These are phyloP conservation scores for Acrocephalus arundinaceus DNA, from an alignment of 2,113 vertebrate species.

Conservation along the genomic window DNA sequence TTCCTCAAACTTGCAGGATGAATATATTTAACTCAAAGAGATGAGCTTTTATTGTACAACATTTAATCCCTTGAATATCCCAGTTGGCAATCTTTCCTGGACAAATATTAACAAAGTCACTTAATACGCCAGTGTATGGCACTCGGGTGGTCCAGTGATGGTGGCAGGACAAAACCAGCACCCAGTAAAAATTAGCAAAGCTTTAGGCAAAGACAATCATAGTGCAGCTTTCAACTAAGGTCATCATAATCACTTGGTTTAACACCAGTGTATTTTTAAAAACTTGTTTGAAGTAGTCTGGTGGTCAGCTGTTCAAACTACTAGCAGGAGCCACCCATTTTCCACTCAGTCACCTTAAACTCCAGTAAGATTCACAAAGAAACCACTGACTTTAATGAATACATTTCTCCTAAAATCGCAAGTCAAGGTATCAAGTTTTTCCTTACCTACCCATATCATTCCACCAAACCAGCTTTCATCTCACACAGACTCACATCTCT, in stretches of 20 bases:
- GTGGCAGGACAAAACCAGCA: not conserved
- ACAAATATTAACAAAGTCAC: not conserved
- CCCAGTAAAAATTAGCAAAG: not conserved
- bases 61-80: not conserved
- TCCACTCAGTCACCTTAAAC: not conserved
- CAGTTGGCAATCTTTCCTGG: not conserved
- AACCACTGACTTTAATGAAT: not conserved
- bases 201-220: not conserved
- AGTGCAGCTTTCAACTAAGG: not conserved
- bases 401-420: not conserved
- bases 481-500: not conserved
- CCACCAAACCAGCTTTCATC: not conserved
- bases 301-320: not conserved
- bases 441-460: not conserved
- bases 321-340: not conserved
- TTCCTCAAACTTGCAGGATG: not conserved
- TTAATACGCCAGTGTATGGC: accelerated
- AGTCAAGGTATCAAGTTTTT: not conserved
- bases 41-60: not conserved
- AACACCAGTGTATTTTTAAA: not conserved
- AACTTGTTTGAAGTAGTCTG: not conserved
- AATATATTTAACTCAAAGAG: not conserved
- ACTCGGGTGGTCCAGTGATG: not conserved
- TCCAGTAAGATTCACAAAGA: not conserved
- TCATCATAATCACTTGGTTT: not conserved